phyloP scores from a whole-genome alignment of 2,113 vertebrate genomes.

The Sebastes schlegelii region DNA sequence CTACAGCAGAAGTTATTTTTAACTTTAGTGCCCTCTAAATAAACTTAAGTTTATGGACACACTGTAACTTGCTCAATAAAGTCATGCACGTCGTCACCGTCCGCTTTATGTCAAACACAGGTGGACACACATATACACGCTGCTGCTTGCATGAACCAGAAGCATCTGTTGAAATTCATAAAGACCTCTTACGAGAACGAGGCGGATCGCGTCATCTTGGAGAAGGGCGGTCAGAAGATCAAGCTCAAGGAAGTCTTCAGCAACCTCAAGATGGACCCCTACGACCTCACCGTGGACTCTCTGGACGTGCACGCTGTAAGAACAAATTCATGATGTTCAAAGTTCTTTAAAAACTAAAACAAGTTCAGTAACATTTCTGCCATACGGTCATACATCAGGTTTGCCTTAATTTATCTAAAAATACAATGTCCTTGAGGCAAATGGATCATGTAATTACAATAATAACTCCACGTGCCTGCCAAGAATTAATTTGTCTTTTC shows the following conservation, averaged over 20 bases:
- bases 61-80: neutral
- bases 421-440: neutral
- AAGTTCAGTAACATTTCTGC: neutral
- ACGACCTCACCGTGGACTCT: conserved; percentile 97
- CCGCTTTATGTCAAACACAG: conserved; percentile 78
- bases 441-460: neutral
- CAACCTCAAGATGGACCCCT: conserved; percentile 94
- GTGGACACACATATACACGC: conserved; percentile 99
- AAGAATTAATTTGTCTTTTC: conserved; percentile 5
- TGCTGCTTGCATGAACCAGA: conserved; percentile 98
- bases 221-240: conserved; percentile 88
- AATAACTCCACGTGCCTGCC: neutral
- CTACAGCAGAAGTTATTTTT: neutral
- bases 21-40: conserved; percentile 1
- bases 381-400: neutral
- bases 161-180: conserved; percentile 94
- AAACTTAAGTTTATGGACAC: conserved; percentile 3
- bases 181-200: conserved; percentile 92
- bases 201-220: conserved; percentile 87
- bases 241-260: conserved; percentile 93
- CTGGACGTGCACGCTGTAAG: conserved; percentile 97
- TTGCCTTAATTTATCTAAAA: neutral
- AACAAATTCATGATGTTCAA: conserved; percentile 5
- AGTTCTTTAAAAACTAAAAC: neutral
- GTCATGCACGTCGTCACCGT: neutral